Evolutionary conservation across 2,797 vertebrate genomes (phyloP), one percentile per base, ranked within the genome.

Genomic region (Cottoperca gobio): DNA sequence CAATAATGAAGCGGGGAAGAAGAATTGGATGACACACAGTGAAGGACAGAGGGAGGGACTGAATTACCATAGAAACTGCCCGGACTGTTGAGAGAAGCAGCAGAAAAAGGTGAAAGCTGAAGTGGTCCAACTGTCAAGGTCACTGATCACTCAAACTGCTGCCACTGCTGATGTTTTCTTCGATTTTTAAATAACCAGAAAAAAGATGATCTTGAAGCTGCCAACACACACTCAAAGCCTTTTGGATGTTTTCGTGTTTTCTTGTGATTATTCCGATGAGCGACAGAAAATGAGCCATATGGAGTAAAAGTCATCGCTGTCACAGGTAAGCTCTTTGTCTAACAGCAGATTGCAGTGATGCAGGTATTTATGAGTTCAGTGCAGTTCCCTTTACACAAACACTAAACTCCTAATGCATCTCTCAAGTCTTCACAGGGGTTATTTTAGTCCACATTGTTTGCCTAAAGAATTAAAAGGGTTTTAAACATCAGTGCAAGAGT

Each of bases 331-430:
- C 65, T 42, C 75, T 78, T 42, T 66, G 59, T 83, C 57, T 50
- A 19, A 35, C 68, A 73, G 48, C 84, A 79, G 86, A 86, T 86
- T 87, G 65, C 58, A 49, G 89, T 45, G 81, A 92, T 91, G 82
- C 75, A 87, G 88, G 85, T 91, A 91, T 93, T 91, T 91, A 91
- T 88, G 86, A 83, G 79, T 74, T 80, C 0, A 39, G 69, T 69
- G 59, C 58, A 21, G 62, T 67, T 71, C 52, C n/a, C 53, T 68
- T 33, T 67, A 39, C 21, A 76, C 62, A 76, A 53, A 65, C 70
- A 50, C 33, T 50, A 6, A 58, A 49, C 54, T 64, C 16, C 57
- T 64, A 42, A 66, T 75, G 64, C 58, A n/a, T 24, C 28, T 54
- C 21, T 57, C 52, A 33, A 65, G 70, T 67, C 7, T 23, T 31